These are phyloP conservation scores for Erythrocercus mccallii DNA, from an alignment of 2,113 vertebrate genomes.

Conservation along the genomic window DNA sequence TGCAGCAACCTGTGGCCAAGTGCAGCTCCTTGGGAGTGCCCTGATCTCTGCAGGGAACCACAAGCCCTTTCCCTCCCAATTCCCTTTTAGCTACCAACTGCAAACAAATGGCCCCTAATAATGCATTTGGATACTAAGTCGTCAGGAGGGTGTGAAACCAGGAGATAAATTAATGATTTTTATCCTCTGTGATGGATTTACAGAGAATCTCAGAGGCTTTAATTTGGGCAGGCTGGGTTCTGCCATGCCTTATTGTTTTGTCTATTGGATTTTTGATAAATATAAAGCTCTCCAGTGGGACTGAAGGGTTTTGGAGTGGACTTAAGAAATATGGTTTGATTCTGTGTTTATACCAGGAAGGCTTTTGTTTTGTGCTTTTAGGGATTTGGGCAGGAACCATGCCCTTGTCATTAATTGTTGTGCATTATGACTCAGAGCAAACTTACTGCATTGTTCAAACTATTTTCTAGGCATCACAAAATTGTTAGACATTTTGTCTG, in stretches of 20 bases:
- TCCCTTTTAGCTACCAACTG: neutral
- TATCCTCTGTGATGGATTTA: neutral
- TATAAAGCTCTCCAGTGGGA: neutral
- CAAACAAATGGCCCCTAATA: neutral
- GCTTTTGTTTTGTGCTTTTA: neutral
- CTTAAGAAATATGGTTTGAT: neutral
- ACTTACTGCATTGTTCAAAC: neutral
- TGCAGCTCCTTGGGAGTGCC: neutral
- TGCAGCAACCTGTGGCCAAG: neutral
- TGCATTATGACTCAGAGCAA: neutral
- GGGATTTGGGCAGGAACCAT: neutral
- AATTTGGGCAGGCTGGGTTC: neutral
- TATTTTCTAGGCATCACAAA: neutral
- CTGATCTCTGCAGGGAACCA: neutral
- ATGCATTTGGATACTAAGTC: neutral
- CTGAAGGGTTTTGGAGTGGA: neutral
- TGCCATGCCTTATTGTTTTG: neutral
- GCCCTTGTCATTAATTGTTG: neutral
- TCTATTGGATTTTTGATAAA: conserved; percentile 19
- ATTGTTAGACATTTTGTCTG: neutral
- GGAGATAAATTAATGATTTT: conserved; percentile 5
- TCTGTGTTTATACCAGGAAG: neutral
- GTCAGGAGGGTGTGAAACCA: neutral
- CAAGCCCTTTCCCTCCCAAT: neutral
- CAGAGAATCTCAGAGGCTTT: conserved; percentile 8